These are phyloP conservation scores for Heliconius hermathena DNA, from an alignment of 1,140 invertebrate species.

Conservation along the genomic window DNA sequence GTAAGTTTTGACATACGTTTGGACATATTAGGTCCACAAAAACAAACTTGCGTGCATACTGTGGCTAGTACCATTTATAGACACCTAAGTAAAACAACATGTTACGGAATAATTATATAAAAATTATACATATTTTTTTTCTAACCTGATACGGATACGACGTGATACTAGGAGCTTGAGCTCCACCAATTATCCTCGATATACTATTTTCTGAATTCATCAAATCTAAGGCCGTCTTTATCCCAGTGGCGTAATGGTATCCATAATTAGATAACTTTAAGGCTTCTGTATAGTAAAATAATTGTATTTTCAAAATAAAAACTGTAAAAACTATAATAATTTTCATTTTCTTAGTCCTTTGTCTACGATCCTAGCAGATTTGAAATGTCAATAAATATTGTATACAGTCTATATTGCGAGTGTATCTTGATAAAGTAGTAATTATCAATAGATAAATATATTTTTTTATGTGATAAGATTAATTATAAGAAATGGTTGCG, in stretches of 20 bases:
- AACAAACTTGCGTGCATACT: no score
- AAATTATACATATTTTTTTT: no score
- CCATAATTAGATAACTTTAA: constrained; percentile 22
- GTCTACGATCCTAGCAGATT: neutral
- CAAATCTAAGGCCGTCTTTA: constrained; percentile 42
- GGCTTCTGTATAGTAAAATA: neutral
- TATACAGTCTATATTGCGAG: neutral
- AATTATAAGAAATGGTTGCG: neutral
- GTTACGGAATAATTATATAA: no score
- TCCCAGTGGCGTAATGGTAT: constrained; percentile 52
- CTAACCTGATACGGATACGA: constrained; percentile 55
- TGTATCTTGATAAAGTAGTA: neutral
- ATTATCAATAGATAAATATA: neutral
- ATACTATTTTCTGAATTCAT: constrained; percentile 27
- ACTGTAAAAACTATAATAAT: neutral
- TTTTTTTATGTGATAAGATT: constrained; percentile 1
- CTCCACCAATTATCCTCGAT: constrained; percentile 54
- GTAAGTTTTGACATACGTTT: no score
- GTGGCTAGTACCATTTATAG: no score
- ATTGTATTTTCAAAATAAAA: neutral
- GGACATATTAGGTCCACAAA: no score
- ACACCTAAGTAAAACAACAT: no score
- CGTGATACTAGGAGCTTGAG: constrained; percentile 31
- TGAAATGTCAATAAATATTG: neutral
- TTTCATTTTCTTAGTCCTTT: neutral